Evolutionary conservation across 2,888 invertebrate species (phyloP).

Genomic region (Malthinus flaveolus): DNA sequence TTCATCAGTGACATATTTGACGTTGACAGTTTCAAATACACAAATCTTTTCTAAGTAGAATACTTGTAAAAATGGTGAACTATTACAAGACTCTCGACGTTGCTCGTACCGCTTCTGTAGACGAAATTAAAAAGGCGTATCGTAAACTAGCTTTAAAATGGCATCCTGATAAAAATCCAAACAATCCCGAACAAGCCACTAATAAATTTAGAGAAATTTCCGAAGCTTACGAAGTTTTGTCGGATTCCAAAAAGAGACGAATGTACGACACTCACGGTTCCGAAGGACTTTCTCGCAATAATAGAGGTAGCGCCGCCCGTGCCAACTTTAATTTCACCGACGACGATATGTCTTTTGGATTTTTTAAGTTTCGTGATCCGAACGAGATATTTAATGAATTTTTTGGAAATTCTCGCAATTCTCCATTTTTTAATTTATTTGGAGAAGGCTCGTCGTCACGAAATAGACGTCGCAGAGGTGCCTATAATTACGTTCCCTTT

Average conservation of each 20-base stretch:
- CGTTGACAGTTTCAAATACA: neutral
- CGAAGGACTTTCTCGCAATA: slow-evolving; percentile 68
- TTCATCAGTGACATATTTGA: slow-evolving; percentile 4
- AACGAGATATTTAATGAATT: slow-evolving; percentile 99
- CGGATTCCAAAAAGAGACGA: slow-evolving; percentile 93
- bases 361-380: slow-evolving; percentile 87
- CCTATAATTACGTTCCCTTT: too few species aligned
- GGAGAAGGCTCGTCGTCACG: slow-evolving; percentile 55
- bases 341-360: slow-evolving; percentile 64
- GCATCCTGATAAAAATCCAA: slow-evolving; percentile 99
- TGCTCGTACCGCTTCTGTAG: neutral
- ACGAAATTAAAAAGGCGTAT: slow-evolving; percentile 57
- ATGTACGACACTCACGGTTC: slow-evolving; percentile 95
- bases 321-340: slow-evolving; percentile 67
- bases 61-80: slow-evolving; percentile 8
- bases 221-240: slow-evolving; percentile 98
- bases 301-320: slow-evolving; percentile 60
- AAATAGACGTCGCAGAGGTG: neutral
- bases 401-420: slow-evolving; percentile 84
- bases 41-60: neutral
- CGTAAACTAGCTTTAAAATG: slow-evolving; percentile 96
- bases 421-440: slow-evolving; percentile 83
- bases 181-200: slow-evolving; percentile 94
- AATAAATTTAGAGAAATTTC: slow-evolving; percentile 96
- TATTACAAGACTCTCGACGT: slow-evolving; percentile 11